Conservation (phyloP, 2,888 invertebrate genomes). For the Drosophila helvetica region DNA sequence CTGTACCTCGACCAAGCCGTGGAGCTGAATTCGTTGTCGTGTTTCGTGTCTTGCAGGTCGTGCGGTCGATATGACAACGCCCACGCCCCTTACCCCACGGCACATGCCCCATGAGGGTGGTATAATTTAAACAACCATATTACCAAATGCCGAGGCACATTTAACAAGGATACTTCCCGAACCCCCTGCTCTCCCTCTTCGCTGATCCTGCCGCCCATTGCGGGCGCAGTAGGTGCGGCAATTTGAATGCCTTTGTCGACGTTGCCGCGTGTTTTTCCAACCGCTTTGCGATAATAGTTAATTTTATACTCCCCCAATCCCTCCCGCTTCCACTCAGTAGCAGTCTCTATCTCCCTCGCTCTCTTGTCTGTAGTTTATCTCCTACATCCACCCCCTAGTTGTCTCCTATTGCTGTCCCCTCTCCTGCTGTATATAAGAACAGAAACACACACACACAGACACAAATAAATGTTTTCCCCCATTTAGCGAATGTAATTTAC, state of each 20-base stretch:
- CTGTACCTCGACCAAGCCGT: conserved; percentile 30
- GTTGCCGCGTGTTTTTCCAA: conserved; percentile 66
- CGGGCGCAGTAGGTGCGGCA: conserved; percentile 62
- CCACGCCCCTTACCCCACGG: conserved; percentile 40
- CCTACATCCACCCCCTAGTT: conserved; percentile 19
- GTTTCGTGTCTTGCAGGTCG: conserved; percentile 55
- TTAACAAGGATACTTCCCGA: conserved; percentile 39
- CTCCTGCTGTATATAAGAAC: neutral
- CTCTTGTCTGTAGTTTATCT: conserved; percentile 21
- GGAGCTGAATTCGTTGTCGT: conserved; percentile 9
- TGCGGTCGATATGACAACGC: conserved; percentile 78
- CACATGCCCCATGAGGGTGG: conserved; percentile 36
- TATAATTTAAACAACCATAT: conserved; percentile 73
- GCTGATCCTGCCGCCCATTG: conserved; percentile 13
- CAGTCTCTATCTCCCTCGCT: conserved; percentile 4
- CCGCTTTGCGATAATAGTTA: conserved; percentile 78
- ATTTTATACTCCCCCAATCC: conserved; percentile 52
- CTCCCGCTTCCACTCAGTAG: conserved; percentile 5
- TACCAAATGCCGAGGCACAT: conserved; percentile 69
- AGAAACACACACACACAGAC: conserved; percentile 9
- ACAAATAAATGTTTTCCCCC: conserved; percentile 64
- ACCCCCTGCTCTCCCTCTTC: neutral
- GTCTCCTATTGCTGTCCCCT: neutral
- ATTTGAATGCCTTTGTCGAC: conserved; percentile 66
- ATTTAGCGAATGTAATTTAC: conserved; percentile 73